Evolutionary conservation across 2,113 vertebrate species (phyloP), one percentile per base, ranked within the genome.

Genomic region (Scomber colias): DNA sequence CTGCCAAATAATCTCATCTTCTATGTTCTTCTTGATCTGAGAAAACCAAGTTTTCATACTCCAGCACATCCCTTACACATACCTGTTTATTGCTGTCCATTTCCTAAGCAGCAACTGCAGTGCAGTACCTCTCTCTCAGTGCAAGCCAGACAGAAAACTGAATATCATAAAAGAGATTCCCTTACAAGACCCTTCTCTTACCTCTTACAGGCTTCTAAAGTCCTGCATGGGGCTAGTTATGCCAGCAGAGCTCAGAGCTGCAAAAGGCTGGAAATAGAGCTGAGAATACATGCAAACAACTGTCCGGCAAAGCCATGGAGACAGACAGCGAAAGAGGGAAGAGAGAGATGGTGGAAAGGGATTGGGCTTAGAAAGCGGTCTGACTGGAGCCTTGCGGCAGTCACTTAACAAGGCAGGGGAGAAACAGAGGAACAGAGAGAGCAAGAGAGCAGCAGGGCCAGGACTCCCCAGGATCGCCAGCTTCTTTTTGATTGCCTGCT

Each of bases 321-420:
- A 71, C 31, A 67, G 61, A 45, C 50, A 13, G 61, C 19, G 62
- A 50, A 31, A 51, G 16, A 55, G 77, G 75, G 67, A 68, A 57
- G 48, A n/a, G 13, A 78, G 63, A 50, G 49, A 69, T 56, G 57
- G 63, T 63, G 53, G 51, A 63, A 40, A 67, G 67, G 68, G 75
- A 76, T 12, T 69, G 60, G 40, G 62, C 30, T 79, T 35, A 44
- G 55, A 70, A 74, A 65, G 65, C 19, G 77, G 70, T 80, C 27
- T 74, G 62, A 53, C 59, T 35, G 59, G 45, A 83, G 86, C 66
- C 75, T 87, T 40, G 64, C 70, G 75, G 87, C 77, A 44, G 74
- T 65, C 83, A 70, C 67, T 87, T 89, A 85, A 90, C 84, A 68
- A 87, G 82, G 55, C 70, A 61, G 68, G 57, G 75, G 55, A 62